Base-by-base conservation (phyloP, 2,113 vertebrate genomes). In the Nicator chloris region DNA sequence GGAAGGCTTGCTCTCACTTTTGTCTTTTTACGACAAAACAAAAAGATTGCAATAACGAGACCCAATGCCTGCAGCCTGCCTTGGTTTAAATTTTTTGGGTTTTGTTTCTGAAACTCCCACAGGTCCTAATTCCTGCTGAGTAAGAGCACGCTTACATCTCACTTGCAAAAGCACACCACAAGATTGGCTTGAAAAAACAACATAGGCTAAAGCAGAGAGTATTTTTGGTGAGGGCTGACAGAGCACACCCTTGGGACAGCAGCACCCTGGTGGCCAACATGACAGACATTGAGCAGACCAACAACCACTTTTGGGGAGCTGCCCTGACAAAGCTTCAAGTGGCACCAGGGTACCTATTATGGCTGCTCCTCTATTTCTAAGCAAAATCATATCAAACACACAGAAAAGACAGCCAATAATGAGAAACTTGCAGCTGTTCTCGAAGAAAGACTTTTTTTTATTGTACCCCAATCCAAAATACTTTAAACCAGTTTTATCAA, bases 401-500 rank as follows among this genome's bases (percentile, higher is more conserved):
- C n/a, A 91, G 92, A 96, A 95, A 95, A 94, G 96, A 90, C 71
- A 86, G 91, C 91, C 88, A 94, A 78, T 96, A 96, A 97, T 96
- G 93, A 97, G 95, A 97, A 96, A 97, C 94, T 96, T 96, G 94
- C 95, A 96, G 95, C 95, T 97, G 96, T 94, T 96, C 94, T 96
- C 87, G 60, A 97, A 97, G 94, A 97, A 96, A 97, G 93, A 91
- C 90, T 93, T 94, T 96, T 96, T 92, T 92, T 92, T 92, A 97
- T 95, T 92, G 94, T 97, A 97, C 96, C 98, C 97, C 76, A 86
- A 96, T 95, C 95, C 97, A 97, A 97, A 96, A 97, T 96, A 95
- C 97, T 97, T 97, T 96, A 95, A 97, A 97, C 97, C 94, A 93
- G 94, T 97, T 98, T 96, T 97, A 97, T 98, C 98, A 97, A 96